phyloP scores from a whole-genome alignment of 37 sponge, comb jelly and placozoan species.

The Crambe crambe region DNA sequence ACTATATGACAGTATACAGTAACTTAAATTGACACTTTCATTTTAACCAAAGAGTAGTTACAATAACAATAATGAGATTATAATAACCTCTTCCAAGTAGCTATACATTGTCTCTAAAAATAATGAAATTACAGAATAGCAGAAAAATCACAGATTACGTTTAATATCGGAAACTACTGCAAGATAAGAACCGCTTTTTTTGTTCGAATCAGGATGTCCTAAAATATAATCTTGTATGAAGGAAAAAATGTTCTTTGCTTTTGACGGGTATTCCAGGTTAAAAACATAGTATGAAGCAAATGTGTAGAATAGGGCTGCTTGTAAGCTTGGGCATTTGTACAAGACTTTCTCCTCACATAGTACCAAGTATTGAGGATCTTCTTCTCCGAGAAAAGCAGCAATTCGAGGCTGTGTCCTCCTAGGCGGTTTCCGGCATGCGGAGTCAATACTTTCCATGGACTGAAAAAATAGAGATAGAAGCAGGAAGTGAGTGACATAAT shows the following conservation, averaged over 20 bases:
- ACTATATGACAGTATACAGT: too few species aligned
- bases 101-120: too few species aligned
- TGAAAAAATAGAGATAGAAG: slow-evolving; percentile 9
- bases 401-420: slow-evolving; percentile 24
- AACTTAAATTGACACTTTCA: too few species aligned
- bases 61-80: too few species aligned
- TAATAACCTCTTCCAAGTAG: too few species aligned
- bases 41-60: too few species aligned
- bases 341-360: slow-evolving; percentile 13
- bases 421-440: neutral
- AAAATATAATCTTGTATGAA: slow-evolving; percentile 52
- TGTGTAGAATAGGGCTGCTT: slow-evolving; percentile 21
- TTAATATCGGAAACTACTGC: neutral
- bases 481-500: too few species aligned
- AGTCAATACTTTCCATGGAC: neutral
- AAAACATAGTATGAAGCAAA: slow-evolving; percentile 44
- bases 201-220: slow-evolving; percentile 11
- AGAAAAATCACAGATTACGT: neutral
- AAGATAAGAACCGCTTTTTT: neutral
- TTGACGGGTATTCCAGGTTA: slow-evolving; percentile 33
- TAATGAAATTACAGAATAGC: too few species aligned
- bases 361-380: slow-evolving; percentile 19
- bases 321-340: slow-evolving; percentile 10
- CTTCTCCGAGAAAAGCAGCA: slow-evolving; percentile 25
- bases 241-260: slow-evolving; percentile 11